Base-by-base conservation (phyloP, 64 coral and sea anemone species). In the Stichodactyla mertensii region DNA sequence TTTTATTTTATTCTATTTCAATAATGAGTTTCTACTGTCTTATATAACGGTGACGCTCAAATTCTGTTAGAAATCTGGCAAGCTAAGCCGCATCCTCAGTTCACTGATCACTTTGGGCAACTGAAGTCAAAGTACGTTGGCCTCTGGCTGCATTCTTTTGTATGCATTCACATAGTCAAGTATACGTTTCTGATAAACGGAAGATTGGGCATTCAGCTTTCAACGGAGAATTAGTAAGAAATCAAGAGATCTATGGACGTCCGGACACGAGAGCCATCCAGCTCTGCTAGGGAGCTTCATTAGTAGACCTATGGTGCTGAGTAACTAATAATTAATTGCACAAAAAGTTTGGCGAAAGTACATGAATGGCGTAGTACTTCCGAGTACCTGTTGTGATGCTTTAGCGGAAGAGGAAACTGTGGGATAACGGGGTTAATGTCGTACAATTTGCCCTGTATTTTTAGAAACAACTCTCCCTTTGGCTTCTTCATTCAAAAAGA, bases 371-470 rank as follows among this genome's bases (percentile, higher is more conserved):
- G 69, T 26, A n/a, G 69, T 74, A 74, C 24, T 74, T 74, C 69
- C 69, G 69, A 74, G 69, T 74, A 74, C 69, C 69, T 74, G 69
- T 74, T 74, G 69, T 23, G 69, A 74, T 74, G 36, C 69, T 74
- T 23, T n/a, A 66, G 69, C 24, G 12, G 69, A 4, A 31, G 69
- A 74, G 69, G 69, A 74, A 74, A 74, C 69, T 23, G 69, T 27
- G 62, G 69, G 69, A 27, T 23, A 74, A 13, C 69, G n/a, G 69
- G 24, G n/a, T 27, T 27, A 74, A 9, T 58, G 9, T 74, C 22
- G n/a, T 74, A 74, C n/a, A 27, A 11, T 74, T 74, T 58, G 9
- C 56, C 69, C 69, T 74, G 11, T 23, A 74, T 31, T 74, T 74
- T 74, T 74, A 74, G 69, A 26, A 74, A 74, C 69, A 74, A 74